Conservation (phyloP, 2,888 invertebrate genomes). For the Noctua janthina region DNA sequence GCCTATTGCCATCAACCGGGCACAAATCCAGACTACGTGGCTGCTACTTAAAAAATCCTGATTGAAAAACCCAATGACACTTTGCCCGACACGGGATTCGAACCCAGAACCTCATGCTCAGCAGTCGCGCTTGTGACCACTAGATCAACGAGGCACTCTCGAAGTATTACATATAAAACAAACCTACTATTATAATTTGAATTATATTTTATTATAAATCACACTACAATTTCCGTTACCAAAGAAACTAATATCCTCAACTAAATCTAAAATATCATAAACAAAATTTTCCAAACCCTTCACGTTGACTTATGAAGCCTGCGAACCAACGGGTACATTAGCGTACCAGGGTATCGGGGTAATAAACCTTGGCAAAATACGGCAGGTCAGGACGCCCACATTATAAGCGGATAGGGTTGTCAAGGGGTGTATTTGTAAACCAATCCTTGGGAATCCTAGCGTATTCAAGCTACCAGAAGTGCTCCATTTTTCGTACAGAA, state of each 20-base stretch:
- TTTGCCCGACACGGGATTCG: no score
- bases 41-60: no score
- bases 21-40: no score
- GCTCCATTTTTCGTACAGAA: not conserved
- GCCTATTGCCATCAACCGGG: no score
- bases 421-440: not conserved
- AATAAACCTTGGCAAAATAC: conserved; percentile 72
- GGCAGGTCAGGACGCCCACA: conserved; percentile 57
- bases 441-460: not conserved
- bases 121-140: no score
- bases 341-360: conserved; percentile 67
- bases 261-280: conserved; percentile 40
- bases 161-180: not conserved
- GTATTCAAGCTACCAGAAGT: not conserved
- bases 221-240: conserved; percentile 34
- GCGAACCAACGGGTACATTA: conserved; percentile 64
- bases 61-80: no score
- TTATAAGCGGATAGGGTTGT: conserved; percentile 40
- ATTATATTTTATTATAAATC: conserved; percentile 8
- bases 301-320: conserved; percentile 52
- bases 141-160: no score
- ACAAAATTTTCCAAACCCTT: conserved; percentile 44
- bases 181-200: not conserved
- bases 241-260: conserved; percentile 29
- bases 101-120: no score